Evolutionary conservation across 2,888 invertebrate genomes (phyloP), one percentile per base, ranked within the genome.

Genomic region (Sicus ferrugineus): DNA sequence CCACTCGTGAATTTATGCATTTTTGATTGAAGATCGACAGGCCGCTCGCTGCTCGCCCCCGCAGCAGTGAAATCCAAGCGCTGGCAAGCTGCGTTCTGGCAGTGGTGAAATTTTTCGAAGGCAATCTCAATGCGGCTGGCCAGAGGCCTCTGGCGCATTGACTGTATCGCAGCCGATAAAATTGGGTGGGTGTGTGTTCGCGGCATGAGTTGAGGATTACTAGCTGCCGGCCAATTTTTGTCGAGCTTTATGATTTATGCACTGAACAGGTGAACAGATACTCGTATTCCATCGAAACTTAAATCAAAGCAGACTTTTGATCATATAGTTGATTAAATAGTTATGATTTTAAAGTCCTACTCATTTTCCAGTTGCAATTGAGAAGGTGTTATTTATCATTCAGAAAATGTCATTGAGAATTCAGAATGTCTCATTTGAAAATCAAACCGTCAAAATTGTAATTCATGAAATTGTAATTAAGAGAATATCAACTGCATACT

Each of bases 11-110:
- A 65, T 65, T 65, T 65, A 65, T 65, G 65, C 34, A 21, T 65
- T 65, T 65, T 65, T 65, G 65, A 65, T 65, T 65, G 65, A 65
- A 19, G 65, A 65, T 65, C 65, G 65, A 23, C 54, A 63, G 31
- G 16, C 34, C 58, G 21, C n/a, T 19, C 31, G 34, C 9, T 23
- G 30, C 34, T 59, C 63, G 28, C 63, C 63, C 63, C 28, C 48
- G 28, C 46, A 63, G 46, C 46, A 63, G 28, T 48, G 26, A 63
- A 63, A 48, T 26, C 54, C 14, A 54, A 28, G 2, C 54, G 54
- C 26, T 50, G 63, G 3, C 63, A 30, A 31, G n/a, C n/a, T n/a
- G n/a, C 23, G 21, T 48, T 48, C 28, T 23, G 16, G 19, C 48
- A 23, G 42, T n/a, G 42, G 16, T 42, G 42, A n/a, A 42, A 42